These are phyloP conservation scores for Nanorana parkeri DNA, from an alignment of 2,113 vertebrate genomes.

Conservation along the genomic window DNA sequence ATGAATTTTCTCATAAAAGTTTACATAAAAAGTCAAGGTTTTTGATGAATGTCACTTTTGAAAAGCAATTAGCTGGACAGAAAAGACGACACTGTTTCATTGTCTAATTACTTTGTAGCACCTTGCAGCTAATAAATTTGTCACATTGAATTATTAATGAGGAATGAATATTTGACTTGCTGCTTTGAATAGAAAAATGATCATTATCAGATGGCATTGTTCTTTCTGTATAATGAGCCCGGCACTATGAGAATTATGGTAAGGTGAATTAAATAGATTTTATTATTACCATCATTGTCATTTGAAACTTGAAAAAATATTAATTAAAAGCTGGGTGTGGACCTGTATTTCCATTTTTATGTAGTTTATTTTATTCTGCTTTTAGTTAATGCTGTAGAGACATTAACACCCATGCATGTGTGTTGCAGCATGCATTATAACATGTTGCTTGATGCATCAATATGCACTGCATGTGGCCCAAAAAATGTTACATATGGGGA, in stretches of 20 bases:
- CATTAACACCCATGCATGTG: no score
- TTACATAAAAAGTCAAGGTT: conserved; percentile 77
- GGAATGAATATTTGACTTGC: conserved; percentile 77
- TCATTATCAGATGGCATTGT: conserved; percentile 73
- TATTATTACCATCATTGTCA: conserved; percentile 57
- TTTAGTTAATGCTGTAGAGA: no score
- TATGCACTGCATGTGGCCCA: no score
- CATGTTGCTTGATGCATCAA: no score
- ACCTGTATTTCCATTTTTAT: not conserved
- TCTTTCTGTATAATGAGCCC: conserved; percentile 68
- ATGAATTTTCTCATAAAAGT: conserved; percentile 63
- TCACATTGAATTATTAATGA: conserved; percentile 84
- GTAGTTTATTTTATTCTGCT: not conserved
- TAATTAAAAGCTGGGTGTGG: conserved; percentile 31
- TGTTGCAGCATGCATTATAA: no score
- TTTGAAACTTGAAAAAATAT: conserved; percentile 32
- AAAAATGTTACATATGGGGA: no score
- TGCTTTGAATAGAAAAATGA: conserved; percentile 76
- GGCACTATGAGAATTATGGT: conserved; percentile 58
- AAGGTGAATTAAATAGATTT: conserved; percentile 60
- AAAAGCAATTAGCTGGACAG: conserved; percentile 77
- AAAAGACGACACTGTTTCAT: conserved; percentile 78
- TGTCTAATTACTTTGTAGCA: conserved; percentile 79
- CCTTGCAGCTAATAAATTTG: conserved; percentile 83
- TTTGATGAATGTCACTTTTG: conserved; percentile 80